Evolutionary conservation across 2,113 vertebrate species (phyloP).

Genomic region (Pimephales promelas): DNA sequence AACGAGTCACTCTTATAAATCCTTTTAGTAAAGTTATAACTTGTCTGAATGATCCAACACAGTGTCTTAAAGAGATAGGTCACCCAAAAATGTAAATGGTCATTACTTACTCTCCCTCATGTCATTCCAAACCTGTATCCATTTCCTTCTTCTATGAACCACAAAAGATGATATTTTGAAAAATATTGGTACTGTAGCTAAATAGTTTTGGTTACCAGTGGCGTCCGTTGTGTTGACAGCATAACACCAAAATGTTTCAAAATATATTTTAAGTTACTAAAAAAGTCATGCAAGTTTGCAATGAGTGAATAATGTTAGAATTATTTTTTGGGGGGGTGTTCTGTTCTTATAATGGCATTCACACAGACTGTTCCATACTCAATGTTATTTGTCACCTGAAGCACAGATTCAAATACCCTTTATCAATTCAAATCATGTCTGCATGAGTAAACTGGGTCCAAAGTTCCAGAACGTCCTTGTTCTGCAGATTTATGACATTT

Average conservation of each 20-base stretch:
- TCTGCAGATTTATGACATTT: background rate
- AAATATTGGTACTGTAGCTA: background rate
- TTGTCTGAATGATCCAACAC: background rate
- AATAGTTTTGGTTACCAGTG: background rate
- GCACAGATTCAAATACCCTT: constrained; percentile 35
- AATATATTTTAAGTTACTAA: background rate
- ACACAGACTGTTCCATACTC: background rate
- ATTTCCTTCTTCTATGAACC: background rate
- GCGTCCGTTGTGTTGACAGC: background rate
- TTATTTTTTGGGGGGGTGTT: background rate
- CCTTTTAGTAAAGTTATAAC: background rate
- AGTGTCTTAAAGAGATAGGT: background rate
- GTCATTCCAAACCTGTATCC: background rate
- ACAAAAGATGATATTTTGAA: background rate
- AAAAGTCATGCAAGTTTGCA: background rate
- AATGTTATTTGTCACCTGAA: constrained; percentile 25
- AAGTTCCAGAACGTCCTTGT: background rate
- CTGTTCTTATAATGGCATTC: constrained; percentile 26
- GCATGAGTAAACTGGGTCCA: constrained; percentile 5
- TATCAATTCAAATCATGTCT: constrained; percentile 10
- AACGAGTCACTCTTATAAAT: background rate
- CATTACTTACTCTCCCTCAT: background rate
- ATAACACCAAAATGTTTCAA: background rate
- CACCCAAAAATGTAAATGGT: background rate
- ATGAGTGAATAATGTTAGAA: background rate